Evolutionary conservation across 2,888 invertebrate species (phyloP).

Genomic region (Timandra comae): DNA sequence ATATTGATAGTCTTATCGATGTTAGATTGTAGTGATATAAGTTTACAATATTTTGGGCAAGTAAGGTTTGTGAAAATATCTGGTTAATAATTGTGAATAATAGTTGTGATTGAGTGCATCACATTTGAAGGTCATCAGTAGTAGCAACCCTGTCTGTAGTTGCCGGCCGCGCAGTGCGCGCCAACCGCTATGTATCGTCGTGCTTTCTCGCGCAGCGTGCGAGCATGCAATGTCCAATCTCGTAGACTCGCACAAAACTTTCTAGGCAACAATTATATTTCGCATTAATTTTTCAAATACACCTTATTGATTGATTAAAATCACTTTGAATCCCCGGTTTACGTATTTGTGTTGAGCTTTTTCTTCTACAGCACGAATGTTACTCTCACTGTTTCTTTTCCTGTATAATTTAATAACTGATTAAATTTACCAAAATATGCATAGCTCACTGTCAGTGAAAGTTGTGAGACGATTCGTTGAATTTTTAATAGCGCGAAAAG

Average conservation of each 20-base stretch:
- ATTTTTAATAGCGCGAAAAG: conserved; percentile 68
- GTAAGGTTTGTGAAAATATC: too few relatives aligned
- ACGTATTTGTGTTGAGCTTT: too few relatives aligned
- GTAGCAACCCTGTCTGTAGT: conserved; percentile 18
- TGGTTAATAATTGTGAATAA: too few relatives aligned
- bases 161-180: conserved; percentile 15
- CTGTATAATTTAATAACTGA: too few relatives aligned
- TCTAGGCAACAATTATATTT: conserved; percentile 75
- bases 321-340: conserved; percentile 26
- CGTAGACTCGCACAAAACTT: conserved; percentile 64
- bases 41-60: too few relatives aligned
- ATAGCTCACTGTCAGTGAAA: conserved; percentile 59
- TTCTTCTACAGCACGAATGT: too few relatives aligned
- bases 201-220: conserved; percentile 74
- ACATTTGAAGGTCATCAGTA: conserved; percentile 17
- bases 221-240: conserved; percentile 72
- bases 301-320: conserved; percentile 49
- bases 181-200: conserved; percentile 40
- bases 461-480: conserved; percentile 69
- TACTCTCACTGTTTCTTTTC: too few relatives aligned
- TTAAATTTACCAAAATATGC: conserved; percentile 33
- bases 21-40: too few relatives aligned
- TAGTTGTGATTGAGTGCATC: too few relatives aligned
- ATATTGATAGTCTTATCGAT: too few relatives aligned
- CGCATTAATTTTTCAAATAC: conserved; percentile 73